Evolutionary conservation across 2,797 vertebrate genomes (phyloP), one percentile per base, ranked within the genome.

Genomic region (Tachyglossus aculeatus): DNA sequence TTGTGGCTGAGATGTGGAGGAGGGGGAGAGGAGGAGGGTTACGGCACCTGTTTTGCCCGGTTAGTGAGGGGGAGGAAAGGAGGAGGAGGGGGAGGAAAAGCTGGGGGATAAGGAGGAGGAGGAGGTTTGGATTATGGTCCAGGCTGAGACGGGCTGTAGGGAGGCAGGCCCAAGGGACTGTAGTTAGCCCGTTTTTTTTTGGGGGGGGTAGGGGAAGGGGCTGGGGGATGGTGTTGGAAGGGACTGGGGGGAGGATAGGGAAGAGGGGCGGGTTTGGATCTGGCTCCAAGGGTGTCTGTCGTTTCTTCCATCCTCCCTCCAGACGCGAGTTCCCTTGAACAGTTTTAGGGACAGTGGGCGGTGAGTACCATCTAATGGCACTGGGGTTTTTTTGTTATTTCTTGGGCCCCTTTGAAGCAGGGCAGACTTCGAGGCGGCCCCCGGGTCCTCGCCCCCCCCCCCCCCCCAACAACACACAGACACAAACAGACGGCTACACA

Each of bases 51-150:
- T 43, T 78, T 63, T 68, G 56, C 79, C 71, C 76, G 67, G 79
- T 74, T 54, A 71, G 82, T 77, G 83, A 70, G 77, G 80, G 78
- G 85, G 85, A 74, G 85, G 80, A 74, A 77, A 74, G 53, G 51
- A 64, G 72, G 66, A 71, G 48, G 48, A 19, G 56, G 79, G 58
- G 65, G 51, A 72, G 71, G 48, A 33, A 71, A 11, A 38, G 77
- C 81, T 66, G 74, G n/a, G n/a, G n/a, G n/a, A n/a, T n/a, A n/a
- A n/a, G n/a, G n/a, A n/a, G n/a, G n/a, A n/a, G n/a, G n/a, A n/a
- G n/a, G n/a, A n/a, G n/a, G n/a, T n/a, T n/a, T n/a, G n/a, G n/a
- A n/a, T n/a, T n/a, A n/a, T n/a, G n/a, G n/a, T n/a, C n/a, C n/a
- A n/a, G n/a, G n/a, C n/a, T n/a, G 38, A 24, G 61, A 27, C 33